Evolutionary conservation across 2,113 vertebrate genomes (phyloP).

Genomic region (Tricholaema leucomelas): DNA sequence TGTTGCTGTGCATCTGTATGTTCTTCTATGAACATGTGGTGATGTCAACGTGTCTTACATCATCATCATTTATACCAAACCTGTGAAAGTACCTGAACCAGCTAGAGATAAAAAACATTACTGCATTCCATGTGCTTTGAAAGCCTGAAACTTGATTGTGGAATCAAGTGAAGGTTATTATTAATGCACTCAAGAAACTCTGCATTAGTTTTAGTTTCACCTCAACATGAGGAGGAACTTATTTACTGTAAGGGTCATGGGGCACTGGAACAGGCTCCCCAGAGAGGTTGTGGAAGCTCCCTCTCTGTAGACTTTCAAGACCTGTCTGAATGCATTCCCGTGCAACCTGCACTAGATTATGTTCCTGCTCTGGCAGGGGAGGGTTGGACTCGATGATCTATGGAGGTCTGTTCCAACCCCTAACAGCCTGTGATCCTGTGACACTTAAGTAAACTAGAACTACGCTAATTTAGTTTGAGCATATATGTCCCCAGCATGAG

Average conservation of each 20-base stretch:
- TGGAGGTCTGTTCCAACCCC: too few relatives aligned
- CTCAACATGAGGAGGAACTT: too few relatives aligned
- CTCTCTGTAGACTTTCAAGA: too few relatives aligned
- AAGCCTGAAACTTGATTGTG: neutral
- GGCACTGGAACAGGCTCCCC: too few relatives aligned
- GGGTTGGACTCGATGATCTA: too few relatives aligned
- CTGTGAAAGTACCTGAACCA: neutral
- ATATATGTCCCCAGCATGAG: neutral
- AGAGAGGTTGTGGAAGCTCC: too few relatives aligned
- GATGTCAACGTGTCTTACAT: neutral
- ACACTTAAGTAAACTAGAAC: neutral
- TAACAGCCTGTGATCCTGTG: neutral
- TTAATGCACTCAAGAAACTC: neutral
- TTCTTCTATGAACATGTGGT: neutral
- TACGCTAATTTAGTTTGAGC: neutral
- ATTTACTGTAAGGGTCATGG: too few relatives aligned
- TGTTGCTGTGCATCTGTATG: neutral
- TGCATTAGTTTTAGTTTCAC: neutral
- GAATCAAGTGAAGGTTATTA: neutral
- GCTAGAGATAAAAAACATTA: neutral
- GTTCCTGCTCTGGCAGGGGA: too few relatives aligned
- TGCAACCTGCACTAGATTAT: too few relatives aligned
- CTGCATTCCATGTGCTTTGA: neutral
- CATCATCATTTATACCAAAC: neutral
- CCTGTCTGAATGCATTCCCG: too few relatives aligned